Percentiles rank a stretch among this genome's conserved stretches.
Evolutionary conservation across 92 coral and sea anemone genomes (phyloP).

Genomic region (Plumapathes pennacea): DNA sequence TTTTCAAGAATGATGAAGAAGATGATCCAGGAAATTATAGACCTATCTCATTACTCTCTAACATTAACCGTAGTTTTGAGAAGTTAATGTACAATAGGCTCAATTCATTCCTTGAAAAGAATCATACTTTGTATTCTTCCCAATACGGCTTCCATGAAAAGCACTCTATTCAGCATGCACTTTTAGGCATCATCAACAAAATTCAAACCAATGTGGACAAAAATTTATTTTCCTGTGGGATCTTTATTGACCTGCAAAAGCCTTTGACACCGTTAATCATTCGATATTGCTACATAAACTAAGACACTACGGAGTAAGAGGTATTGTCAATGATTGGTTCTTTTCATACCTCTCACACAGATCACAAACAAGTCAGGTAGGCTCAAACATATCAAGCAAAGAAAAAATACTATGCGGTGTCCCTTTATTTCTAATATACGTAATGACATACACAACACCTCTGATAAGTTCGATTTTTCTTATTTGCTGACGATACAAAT

Average conservation of each 20-base stretch:
- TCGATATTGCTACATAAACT: slow-evolving; percentile 1
- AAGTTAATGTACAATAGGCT: slow-evolving; percentile 31
- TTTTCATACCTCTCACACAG: slow-evolving; percentile 11
- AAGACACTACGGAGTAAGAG: slow-evolving; percentile 8
- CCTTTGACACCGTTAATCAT: slow-evolving; percentile 18
- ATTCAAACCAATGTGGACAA: slow-evolving; percentile 23
- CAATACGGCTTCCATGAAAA: slow-evolving; percentile 16
- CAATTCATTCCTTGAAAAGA: neutral
- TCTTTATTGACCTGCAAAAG: slow-evolving; percentile 22
- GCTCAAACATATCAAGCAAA: neutral
- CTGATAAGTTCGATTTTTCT: slow-evolving; percentile 1
- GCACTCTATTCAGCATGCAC: slow-evolving; percentile 8
- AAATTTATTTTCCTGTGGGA: slow-evolving; percentile 3
- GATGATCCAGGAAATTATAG: slow-evolving; percentile 22
- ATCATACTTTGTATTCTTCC: neutral
- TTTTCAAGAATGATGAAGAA: slow-evolving; percentile 29
- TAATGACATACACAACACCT: slow-evolving; percentile 19
- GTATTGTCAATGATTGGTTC: slow-evolving; percentile 26
- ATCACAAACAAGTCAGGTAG: slow-evolving; percentile 7
- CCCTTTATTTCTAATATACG: slow-evolving; percentile 25
- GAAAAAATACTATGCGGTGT: neutral
- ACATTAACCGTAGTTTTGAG: slow-evolving; percentile 34
- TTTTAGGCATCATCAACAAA: slow-evolving; percentile 2
- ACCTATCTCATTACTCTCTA: slow-evolving; percentile 23
- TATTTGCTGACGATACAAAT: slow-evolving; percentile 48